These are phyloP conservation scores for Teleogryllus occipitalis DNA, from an alignment of 1,140 invertebrate species.

Conservation along the genomic window DNA sequence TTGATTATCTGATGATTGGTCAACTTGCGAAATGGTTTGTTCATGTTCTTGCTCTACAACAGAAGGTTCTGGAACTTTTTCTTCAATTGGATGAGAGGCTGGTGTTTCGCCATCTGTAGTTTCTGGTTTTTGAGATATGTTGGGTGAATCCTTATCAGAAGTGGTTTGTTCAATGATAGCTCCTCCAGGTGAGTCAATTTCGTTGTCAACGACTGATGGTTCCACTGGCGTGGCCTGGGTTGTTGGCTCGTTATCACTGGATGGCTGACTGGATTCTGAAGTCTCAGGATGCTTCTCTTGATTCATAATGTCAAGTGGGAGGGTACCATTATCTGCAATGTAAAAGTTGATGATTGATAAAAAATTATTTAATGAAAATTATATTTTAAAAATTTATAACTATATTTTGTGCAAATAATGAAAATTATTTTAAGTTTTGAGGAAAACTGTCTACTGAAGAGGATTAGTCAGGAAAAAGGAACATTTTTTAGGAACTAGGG, in stretches of 20 bases:
- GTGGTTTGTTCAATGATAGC: slow-evolving; percentile 16
- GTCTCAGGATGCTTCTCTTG: slow-evolving; percentile 6
- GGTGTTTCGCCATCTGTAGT: neutral
- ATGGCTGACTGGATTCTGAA: neutral
- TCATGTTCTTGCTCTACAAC: no score
- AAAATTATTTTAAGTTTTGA: neutral
- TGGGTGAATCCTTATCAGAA: neutral
- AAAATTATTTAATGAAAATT: neutral
- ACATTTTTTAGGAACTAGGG: no score
- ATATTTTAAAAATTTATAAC: neutral
- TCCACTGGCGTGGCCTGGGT: neutral
- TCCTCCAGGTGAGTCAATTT: slow-evolving; percentile 24
- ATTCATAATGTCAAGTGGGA: slow-evolving; percentile 22
- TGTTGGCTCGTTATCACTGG: neutral
- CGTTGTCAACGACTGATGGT: slow-evolving; percentile 23
- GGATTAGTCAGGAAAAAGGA: no score
- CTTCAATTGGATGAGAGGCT: no score
- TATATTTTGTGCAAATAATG: neutral
- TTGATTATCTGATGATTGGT: no score
- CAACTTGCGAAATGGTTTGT: no score
- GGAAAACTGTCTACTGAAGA: no score
- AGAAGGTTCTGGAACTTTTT: no score
- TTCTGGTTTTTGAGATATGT: neutral
- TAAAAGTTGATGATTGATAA: neutral
- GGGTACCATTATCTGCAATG: slow-evolving; percentile 29